phyloP scores from a whole-genome alignment of 2,797 vertebrate genomes.

The Clamator glandarius region DNA sequence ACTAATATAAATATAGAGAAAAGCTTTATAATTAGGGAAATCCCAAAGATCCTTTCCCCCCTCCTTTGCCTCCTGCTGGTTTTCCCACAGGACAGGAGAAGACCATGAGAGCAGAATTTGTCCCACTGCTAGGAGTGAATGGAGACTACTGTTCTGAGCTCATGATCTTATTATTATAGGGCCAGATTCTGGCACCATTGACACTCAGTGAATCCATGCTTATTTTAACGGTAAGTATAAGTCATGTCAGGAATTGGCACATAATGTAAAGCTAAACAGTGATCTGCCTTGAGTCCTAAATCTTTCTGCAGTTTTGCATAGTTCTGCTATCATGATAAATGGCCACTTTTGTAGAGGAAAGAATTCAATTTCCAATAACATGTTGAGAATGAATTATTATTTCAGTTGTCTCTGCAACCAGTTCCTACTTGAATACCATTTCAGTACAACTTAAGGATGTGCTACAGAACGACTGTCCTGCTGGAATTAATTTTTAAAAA shows the following conservation, averaged over 20 bases:
- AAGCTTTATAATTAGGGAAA: neutral
- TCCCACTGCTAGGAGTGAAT: neutral
- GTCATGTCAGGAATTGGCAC: slow-evolving; percentile 23
- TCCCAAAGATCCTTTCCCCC: neutral
- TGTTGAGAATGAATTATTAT: neutral
- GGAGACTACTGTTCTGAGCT: neutral
- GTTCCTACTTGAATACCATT: neutral
- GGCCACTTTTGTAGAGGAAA: neutral
- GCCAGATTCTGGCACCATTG: neutral
- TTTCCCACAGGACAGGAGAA: neutral
- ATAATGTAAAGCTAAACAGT: slow-evolving; percentile 1
- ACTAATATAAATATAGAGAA: neutral
- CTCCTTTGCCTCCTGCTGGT: neutral
- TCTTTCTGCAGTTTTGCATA: slow-evolving; percentile 24
- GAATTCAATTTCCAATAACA: neutral
- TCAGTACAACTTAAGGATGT: neutral
- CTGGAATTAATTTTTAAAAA: neutral
- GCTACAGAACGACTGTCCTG: neutral
- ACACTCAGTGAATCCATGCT: neutral
- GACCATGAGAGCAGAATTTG: neutral
- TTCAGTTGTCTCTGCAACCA: neutral
- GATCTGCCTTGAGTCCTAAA: neutral
- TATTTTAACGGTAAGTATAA: slow-evolving; percentile 22
- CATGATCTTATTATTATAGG: neutral
- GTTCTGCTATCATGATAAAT: slow-evolving; percentile 8